phyloP scores from a whole-genome alignment of 2,113 vertebrate genomes.

The Alligator mississippiensis region DNA sequence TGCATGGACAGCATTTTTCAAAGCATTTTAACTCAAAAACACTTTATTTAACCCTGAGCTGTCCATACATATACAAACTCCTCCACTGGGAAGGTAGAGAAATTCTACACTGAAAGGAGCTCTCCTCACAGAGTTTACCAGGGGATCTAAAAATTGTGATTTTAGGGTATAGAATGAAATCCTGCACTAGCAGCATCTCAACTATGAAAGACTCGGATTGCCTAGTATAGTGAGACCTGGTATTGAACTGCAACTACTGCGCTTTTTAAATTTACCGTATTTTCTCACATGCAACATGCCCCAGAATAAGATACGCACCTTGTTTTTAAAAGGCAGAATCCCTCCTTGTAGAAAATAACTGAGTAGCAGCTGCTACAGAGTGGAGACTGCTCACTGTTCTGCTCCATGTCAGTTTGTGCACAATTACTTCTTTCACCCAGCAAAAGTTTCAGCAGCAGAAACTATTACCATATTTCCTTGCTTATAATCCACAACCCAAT shows the following conservation, averaged over 20 bases:
- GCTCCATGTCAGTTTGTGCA: too few species aligned
- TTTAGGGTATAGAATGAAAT: not conserved
- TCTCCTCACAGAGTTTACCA: not conserved
- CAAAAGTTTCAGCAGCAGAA: too few species aligned
- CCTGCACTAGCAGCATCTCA: not conserved
- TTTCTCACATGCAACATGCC: too few species aligned
- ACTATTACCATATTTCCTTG: too few species aligned
- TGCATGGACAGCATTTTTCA: not conserved
- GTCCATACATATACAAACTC: not conserved
- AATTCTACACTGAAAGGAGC: not conserved
- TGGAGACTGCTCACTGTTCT: too few species aligned
- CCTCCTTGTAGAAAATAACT: too few species aligned
- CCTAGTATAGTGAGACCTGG: not conserved
- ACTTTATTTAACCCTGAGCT: fast-evolving
- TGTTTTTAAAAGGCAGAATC: too few species aligned
- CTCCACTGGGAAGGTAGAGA: not conserved
- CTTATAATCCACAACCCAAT: too few species aligned
- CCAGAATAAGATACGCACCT: too few species aligned
- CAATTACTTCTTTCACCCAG: too few species aligned
- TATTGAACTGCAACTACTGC: not conserved
- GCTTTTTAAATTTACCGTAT: too few species aligned
- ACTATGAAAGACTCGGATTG: not conserved
- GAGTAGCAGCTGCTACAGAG: too few species aligned
- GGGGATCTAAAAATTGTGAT: not conserved
- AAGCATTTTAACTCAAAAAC: not conserved